Evolutionary conservation across 2,113 vertebrate species (phyloP), one percentile per base, ranked within the genome.

Genomic region (Balaeniceps rex): DNA sequence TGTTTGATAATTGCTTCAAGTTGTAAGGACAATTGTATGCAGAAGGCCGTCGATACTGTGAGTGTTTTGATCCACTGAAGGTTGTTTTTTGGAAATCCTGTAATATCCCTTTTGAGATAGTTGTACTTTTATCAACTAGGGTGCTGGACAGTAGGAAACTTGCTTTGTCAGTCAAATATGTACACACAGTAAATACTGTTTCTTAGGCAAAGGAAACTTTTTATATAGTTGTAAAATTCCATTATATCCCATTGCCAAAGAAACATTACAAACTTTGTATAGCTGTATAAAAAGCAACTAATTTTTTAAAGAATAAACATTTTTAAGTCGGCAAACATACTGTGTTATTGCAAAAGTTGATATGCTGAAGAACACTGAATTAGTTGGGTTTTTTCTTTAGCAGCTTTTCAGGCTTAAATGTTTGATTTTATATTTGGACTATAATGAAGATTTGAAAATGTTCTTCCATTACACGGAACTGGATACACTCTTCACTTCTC

Each of bases 41-140:
- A 98, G 98, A 98, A 98, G 97, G 98, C 98, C 98, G 98, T 98
- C 96, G 98, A 98, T 99, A 99, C 99, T 99, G 99, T 99, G 98
- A 99, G 98, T 93, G 98, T 97, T 98, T 98, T 97, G 98, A 98
- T 98, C 97, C 98, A 98, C 98, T 98, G 98, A 98, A 94, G 98
- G 98, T 98, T 98, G 98, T 98, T 98, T 98, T 98, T 97, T 96
- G 96, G 94, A 97, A 97, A 98, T 98, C 97, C 97, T 97, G 89
- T 98, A 98, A 97, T 97, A 98, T 97, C 96, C 97, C 94, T 98
- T 97, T 98, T 98, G 97, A 98, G 95, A 96, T 98, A 98, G 98
- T 96, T 98, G 97, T 98, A 97, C 97, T 98, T 97, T 97, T 90
- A 86, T 97, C 97, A 97, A 78, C 97, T 97, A 98, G 98, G 97